phyloP scores from a whole-genome alignment of 1,140 invertebrate genomes.

The Brachionus rubens region DNA sequence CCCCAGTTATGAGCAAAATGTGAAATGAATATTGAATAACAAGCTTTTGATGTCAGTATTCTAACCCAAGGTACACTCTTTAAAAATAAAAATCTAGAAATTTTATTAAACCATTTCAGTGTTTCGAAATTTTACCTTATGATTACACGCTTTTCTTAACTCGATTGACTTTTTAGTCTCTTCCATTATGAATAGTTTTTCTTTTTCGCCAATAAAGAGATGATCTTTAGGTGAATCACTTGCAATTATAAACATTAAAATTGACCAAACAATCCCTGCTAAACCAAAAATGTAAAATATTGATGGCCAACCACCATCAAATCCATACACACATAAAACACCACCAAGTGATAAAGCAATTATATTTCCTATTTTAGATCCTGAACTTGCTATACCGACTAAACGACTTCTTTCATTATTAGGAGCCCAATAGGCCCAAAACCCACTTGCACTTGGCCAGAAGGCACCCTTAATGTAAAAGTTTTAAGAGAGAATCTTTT shows the following conservation, averaged over 20 bases:
- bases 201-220: conserved; percentile 75
- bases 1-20: conserved; percentile 88
- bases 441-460: conserved; percentile 50
- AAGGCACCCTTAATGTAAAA: conserved; percentile 50
- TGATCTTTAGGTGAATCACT: conserved; percentile 80
- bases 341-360: conserved; percentile 24
- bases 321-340: conserved; percentile 20
- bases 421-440: conserved; percentile 56
- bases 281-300: conserved; percentile 36
- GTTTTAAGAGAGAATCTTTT: no score
- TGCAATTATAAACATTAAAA: conserved; percentile 78
- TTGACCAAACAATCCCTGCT: conserved; percentile 75
- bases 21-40: conserved; percentile 85
- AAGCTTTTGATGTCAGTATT: conserved; percentile 75
- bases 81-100: neutral
- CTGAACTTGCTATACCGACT: conserved; percentile 52
- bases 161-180: neutral
- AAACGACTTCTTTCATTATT: conserved; percentile 52
- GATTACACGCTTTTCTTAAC: neutral
- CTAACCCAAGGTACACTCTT: conserved; percentile 66
- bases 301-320: conserved; percentile 46
- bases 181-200: conserved; percentile 73
- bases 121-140: neutral
- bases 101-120: neutral
- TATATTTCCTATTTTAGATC: conserved; percentile 34